These are phyloP conservation scores for Pammene aurita DNA, from an alignment of 2,888 invertebrate genomes.

Conservation along the genomic window DNA sequence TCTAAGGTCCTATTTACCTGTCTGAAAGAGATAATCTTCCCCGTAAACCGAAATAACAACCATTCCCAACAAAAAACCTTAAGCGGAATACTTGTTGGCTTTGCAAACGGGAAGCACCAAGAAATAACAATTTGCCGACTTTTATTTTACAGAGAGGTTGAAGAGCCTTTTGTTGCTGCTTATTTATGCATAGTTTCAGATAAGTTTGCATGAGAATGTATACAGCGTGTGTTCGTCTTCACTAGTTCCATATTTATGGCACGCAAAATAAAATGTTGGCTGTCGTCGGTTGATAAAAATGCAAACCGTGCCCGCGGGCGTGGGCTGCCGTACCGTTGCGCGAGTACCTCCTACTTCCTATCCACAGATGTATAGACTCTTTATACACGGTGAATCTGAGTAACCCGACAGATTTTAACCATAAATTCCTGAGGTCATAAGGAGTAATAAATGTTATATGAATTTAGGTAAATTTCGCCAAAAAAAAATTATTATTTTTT, in stretches of 20 bases:
- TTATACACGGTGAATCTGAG: no score
- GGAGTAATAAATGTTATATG: no score
- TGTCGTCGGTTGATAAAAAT: conserved; percentile 80
- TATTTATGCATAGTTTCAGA: conserved; percentile 80
- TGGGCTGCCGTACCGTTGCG: conserved; percentile 45
- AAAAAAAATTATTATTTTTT: no score
- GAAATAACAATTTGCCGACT: conserved; percentile 46
- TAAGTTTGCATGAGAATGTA: conserved; percentile 77
- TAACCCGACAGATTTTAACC: no score
- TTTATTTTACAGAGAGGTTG: conserved; percentile 62
- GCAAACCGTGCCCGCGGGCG: conserved; percentile 77
- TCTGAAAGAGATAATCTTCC: conserved; percentile 42
- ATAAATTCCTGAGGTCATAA: no score
- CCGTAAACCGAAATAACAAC: conserved; percentile 49
- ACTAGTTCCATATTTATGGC: conserved; percentile 79
- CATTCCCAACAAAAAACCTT: conserved; percentile 47
- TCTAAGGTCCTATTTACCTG: conserved; percentile 36
- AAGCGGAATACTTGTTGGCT: conserved; percentile 42
- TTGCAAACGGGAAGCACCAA: conserved; percentile 40
- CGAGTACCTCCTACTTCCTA: conserved; percentile 8
- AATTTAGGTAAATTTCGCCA: no score
- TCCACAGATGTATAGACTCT: not conserved
- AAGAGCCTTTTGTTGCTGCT: conserved; percentile 64
- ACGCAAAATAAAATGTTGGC: conserved; percentile 79
- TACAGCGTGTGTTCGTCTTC: conserved; percentile 69